phyloP scores from a whole-genome alignment of 1,140 invertebrate species.

The Diachasma alloeum region DNA sequence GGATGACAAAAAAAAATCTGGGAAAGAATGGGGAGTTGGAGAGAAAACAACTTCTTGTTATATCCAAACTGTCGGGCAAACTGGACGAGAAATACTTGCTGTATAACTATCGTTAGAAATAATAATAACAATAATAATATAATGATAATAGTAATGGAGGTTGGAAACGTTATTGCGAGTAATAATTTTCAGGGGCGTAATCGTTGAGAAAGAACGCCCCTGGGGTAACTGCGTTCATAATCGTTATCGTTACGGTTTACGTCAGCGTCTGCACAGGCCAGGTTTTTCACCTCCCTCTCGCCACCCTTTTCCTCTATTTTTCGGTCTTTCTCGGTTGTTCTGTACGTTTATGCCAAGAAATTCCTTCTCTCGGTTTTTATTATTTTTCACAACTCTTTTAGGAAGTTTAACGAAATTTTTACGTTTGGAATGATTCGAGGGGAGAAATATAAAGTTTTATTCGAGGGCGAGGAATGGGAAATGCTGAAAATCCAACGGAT shows the following conservation, averaged over 20 bases:
- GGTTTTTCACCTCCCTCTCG: conserved; percentile 36
- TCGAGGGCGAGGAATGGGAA: no score
- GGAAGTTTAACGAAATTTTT: background rate
- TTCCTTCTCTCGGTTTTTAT: background rate
- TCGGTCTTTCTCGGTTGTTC: background rate
- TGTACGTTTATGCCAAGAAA: conserved; percentile 9
- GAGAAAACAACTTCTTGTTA: conserved; percentile 1
- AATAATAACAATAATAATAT: conserved; percentile 55
- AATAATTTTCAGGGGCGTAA: conserved; percentile 66
- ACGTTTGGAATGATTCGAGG: background rate
- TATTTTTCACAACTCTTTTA: background rate
- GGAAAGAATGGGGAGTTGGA: background rate
- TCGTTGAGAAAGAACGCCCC: conserved; percentile 64
- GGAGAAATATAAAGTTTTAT: background rate
- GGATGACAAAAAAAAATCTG: background rate
- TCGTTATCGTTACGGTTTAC: conserved; percentile 67
- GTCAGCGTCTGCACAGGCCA: conserved; percentile 50
- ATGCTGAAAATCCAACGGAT: no score
- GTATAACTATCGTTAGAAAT: conserved; percentile 44
- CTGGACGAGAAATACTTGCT: conserved; percentile 5
- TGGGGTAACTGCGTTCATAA: conserved; percentile 64
- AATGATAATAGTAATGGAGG: conserved; percentile 60
- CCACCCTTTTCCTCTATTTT: conserved; percentile 25
- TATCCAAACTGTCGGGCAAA: conserved; percentile 8
- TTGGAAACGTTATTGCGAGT: conserved; percentile 61